phyloP scores from a whole-genome alignment of 2,797 vertebrate species.

The Gobio occitaniae region DNA sequence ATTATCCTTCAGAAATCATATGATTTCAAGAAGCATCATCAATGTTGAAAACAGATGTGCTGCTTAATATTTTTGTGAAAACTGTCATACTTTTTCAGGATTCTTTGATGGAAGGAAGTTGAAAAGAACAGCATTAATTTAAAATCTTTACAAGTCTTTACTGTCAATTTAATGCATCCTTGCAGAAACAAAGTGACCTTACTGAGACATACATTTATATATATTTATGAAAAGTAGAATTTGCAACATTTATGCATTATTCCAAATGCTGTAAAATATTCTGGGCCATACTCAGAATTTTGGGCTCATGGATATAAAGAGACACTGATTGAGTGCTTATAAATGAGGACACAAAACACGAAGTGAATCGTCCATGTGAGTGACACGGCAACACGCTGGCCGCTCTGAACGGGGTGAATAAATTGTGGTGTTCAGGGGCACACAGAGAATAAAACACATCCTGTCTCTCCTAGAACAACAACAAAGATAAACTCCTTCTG shows the following conservation, averaged over 20 bases:
- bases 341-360: slow-evolving; percentile 41
- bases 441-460: slow-evolving; percentile 54
- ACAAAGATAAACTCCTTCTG: slow-evolving; percentile 58
- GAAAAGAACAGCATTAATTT: not conserved
- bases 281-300: not conserved
- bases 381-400: slow-evolving; percentile 53
- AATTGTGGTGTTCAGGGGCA: slow-evolving; percentile 46
- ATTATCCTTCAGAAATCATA: not conserved
- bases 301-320: not conserved
- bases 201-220: too few relatives aligned
- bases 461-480: slow-evolving; percentile 46
- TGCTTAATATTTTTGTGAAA: not conserved
- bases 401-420: slow-evolving; percentile 47
- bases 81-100: not conserved
- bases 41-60: not conserved
- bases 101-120: not conserved
- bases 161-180: not conserved
- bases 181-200: not conserved
- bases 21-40: not conserved
- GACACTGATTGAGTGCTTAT: slow-evolving; percentile 45
- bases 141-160: not conserved
- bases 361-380: slow-evolving; percentile 47
- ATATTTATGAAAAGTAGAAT: not conserved
- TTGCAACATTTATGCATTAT: not conserved
- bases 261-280: not conserved